Conservation (phyloP, 2,888 invertebrate species). For the Campopleginae sp. region DNA sequence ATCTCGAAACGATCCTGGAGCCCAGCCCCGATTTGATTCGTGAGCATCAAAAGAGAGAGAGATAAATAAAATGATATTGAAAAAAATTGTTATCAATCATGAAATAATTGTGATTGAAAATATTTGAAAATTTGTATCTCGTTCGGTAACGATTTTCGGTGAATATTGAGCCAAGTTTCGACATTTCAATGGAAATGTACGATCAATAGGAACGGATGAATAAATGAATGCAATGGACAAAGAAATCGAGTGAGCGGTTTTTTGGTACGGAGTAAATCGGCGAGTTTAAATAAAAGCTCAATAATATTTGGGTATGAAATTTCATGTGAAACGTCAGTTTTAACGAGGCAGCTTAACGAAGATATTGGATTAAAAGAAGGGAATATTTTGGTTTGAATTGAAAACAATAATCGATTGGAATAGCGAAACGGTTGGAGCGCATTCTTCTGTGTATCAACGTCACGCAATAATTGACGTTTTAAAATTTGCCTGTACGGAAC, state of each 20-base stretch:
- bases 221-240: neutral
- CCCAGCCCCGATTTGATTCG: neutral
- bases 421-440: neutral
- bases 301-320: neutral
- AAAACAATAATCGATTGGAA: neutral
- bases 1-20: neutral
- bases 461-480: constrained; percentile 1
- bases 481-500: constrained; percentile 10
- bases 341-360: neutral
- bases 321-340: neutral
- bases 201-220: neutral
- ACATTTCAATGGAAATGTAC: neutral
- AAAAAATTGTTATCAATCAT: neutral
- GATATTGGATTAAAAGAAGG: neutral
- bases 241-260: neutral
- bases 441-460: neutral
- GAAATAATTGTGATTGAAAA: neutral
- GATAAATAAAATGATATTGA: neutral
- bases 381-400: neutral
- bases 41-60: neutral
- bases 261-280: neutral
- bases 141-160: neutral
- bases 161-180: neutral
- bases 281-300: neutral
- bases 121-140: neutral